Evolutionary conservation across 2,113 vertebrate species (phyloP).

Genomic region (Pampusana beccarii): DNA sequence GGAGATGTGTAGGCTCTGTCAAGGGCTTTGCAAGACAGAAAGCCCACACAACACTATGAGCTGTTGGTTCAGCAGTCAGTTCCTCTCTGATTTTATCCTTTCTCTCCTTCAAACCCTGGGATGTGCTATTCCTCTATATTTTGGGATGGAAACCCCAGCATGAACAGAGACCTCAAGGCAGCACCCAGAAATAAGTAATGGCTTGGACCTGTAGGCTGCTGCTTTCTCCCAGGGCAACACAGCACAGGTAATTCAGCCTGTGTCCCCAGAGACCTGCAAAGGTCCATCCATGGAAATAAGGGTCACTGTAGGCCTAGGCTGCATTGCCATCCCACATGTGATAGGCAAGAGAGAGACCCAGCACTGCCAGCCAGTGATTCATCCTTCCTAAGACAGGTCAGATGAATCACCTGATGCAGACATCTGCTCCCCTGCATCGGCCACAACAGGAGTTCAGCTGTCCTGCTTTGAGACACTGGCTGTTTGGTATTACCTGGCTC

Average conservation of each 20-base stretch:
- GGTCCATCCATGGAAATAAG: background rate
- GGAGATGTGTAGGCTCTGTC: background rate
- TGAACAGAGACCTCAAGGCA: background rate
- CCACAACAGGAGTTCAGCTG: background rate
- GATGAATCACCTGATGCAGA: slow-evolving; percentile 4
- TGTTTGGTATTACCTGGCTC: background rate
- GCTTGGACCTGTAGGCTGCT: background rate
- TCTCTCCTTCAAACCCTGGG: background rate
- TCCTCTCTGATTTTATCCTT: background rate
- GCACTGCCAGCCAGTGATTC: background rate
- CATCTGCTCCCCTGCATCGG: background rate
- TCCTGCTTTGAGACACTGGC: background rate
- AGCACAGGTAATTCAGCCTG: background rate
- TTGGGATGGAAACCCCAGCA: background rate
- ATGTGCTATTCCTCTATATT: background rate
- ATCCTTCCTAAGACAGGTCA: background rate
- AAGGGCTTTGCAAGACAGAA: background rate
- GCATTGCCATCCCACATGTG: background rate
- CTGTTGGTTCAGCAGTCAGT: background rate
- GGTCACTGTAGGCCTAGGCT: background rate
- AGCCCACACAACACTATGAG: background rate
- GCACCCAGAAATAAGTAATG: background rate
- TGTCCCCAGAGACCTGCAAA: background rate
- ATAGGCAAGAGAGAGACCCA: background rate
- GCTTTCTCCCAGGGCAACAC: background rate